phyloP scores from a whole-genome alignment of 2,797 vertebrate species.

The Acanthis flammea region DNA sequence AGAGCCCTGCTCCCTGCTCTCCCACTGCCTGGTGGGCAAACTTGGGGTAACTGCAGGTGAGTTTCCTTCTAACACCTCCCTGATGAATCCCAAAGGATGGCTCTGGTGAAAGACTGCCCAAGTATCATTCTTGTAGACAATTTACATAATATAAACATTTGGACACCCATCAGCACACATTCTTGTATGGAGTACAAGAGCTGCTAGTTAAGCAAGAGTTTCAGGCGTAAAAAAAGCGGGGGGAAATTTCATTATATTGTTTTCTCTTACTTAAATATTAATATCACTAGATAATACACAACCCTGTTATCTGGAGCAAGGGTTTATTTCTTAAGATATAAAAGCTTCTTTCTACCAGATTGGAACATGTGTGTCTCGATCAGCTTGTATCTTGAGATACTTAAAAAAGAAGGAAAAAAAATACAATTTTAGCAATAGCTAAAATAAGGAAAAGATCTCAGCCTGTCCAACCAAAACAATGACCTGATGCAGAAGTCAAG shows the following conservation, averaged over 20 bases:
- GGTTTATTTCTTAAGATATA: background rate
- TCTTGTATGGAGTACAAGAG: background rate
- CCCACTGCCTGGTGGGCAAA: rapidly evolving
- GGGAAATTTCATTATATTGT: background rate
- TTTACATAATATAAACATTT: background rate
- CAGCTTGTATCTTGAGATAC: background rate
- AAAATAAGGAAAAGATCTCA: constrained; percentile 32
- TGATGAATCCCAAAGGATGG: background rate
- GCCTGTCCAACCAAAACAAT: constrained; percentile 31
- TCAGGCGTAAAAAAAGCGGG: rapidly evolving
- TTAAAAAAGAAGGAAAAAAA: background rate
- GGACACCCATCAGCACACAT: background rate
- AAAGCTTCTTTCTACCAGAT: constrained; percentile 2
- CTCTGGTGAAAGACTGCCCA: background rate
- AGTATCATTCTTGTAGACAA: background rate
- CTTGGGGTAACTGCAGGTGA: background rate
- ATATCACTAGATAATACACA: background rate
- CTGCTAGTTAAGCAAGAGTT: background rate
- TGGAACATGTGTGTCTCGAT: background rate
- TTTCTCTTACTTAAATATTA: background rate
- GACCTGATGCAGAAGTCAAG: constrained; percentile 30
- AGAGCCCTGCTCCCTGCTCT: background rate
- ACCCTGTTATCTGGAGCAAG: background rate
- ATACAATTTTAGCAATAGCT: background rate
- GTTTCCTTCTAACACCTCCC: background rate